phyloP scores from a whole-genome alignment of 2,113 vertebrate species.

The Phocoena phocoena region DNA sequence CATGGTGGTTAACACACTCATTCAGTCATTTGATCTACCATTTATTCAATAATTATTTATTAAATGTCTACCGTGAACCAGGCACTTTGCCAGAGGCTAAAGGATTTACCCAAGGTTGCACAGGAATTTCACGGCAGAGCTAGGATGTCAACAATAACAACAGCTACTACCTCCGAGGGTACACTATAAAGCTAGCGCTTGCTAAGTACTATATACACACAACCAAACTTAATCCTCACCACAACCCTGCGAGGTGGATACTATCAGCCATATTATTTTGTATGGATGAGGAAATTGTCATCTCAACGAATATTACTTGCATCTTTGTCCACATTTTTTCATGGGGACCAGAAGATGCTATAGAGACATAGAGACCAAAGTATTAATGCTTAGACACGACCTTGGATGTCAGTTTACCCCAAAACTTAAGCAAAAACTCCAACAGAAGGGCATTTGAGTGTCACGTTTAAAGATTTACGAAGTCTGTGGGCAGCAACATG shows the following conservation, averaged over 20 bases:
- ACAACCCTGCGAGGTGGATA: not conserved
- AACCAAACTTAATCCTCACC: not conserved
- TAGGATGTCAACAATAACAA: not conserved
- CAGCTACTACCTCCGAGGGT: not conserved
- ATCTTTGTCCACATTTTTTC: not conserved
- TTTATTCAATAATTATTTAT: conserved; percentile 12
- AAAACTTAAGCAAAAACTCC: conserved; percentile 37
- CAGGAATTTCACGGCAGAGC: not conserved
- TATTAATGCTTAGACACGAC: not conserved
- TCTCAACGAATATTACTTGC: not conserved
- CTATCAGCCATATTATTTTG: not conserved
- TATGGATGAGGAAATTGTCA: not conserved
- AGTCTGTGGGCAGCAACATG: not conserved
- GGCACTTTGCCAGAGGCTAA: not conserved
- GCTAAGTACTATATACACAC: not conserved
- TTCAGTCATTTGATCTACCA: not conserved
- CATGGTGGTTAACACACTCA: not conserved
- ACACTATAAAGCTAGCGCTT: not conserved
- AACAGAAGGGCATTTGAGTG: not conserved
- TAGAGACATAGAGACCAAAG: not conserved
- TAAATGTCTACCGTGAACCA: not conserved
- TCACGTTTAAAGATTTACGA: conserved; percentile 25
- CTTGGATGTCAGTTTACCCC: not conserved
- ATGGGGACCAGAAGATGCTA: not conserved
- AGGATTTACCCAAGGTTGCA: not conserved